A percentile compares a stretch with the other conserved stretches of the same genome.
Conservation (phyloP, 2,113 vertebrate genomes). For the Corythaeola cristata region DNA sequence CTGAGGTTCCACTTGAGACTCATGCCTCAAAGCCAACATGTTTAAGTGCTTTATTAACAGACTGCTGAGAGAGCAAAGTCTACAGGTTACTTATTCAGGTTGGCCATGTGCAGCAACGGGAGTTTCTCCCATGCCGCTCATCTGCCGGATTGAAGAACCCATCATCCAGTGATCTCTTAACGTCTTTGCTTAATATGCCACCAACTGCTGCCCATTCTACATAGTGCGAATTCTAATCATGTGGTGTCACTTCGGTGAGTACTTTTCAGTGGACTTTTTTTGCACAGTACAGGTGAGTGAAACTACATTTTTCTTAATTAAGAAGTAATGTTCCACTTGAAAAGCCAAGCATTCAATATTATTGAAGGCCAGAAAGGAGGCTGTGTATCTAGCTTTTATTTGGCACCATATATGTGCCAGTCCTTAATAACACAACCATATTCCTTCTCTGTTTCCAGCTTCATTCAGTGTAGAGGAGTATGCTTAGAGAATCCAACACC, state of each 20-base stretch:
- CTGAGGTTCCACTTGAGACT: background rate
- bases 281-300: background rate
- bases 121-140: background rate
- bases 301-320: background rate
- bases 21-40: fast-evolving
- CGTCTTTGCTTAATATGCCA: background rate
- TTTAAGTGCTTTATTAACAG: background rate
- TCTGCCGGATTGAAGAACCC: background rate
- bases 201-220: background rate
- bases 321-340: background rate
- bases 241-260: background rate
- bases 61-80: background rate
- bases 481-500: background rate
- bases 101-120: background rate
- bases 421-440: background rate
- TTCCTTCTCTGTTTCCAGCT: background rate
- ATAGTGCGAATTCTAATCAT: fast-evolving
- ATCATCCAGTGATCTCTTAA: background rate
- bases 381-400: background rate
- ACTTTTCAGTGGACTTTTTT: background rate
- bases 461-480: background rate
- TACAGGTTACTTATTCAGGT: background rate
- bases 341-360: background rate
- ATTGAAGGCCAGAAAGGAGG: background rate
- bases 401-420: background rate